phyloP scores from a whole-genome alignment of 1,140 invertebrate genomes.

The Leptinotarsa defecta region DNA sequence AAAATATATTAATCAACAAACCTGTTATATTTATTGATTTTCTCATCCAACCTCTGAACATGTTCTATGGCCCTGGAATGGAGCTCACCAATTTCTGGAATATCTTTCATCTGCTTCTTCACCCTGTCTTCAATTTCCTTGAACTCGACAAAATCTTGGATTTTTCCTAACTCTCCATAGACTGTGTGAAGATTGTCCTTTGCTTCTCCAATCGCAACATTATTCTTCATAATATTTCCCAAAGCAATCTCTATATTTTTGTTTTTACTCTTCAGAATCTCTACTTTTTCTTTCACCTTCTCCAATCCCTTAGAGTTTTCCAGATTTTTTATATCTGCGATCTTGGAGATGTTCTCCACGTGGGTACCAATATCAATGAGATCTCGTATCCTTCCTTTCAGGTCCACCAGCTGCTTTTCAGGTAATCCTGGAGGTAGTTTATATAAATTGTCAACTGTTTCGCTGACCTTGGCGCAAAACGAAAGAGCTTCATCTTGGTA shows the following conservation, averaged over 20 bases:
- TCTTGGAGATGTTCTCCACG: slow-evolving; percentile 24
- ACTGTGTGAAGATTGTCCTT: slow-evolving; percentile 18
- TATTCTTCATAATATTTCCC: slow-evolving; percentile 32
- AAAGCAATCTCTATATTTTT: slow-evolving; percentile 28
- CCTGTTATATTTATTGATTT: slow-evolving; percentile 35
- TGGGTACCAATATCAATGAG: slow-evolving; percentile 29
- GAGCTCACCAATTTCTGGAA: slow-evolving; percentile 26
- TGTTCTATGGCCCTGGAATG: slow-evolving; percentile 27
- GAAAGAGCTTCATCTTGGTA: slow-evolving; percentile 30
- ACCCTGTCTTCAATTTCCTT: slow-evolving; percentile 34
- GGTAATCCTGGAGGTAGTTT: slow-evolving; percentile 22
- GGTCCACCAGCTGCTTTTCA: slow-evolving; percentile 31
- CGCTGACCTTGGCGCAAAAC: slow-evolving; percentile 36
- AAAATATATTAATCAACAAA: slow-evolving; percentile 13
- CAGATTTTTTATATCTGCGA: slow-evolving; percentile 36
- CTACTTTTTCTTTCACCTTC: slow-evolving; percentile 27
- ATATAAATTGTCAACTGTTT: slow-evolving; percentile 36
- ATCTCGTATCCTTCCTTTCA: slow-evolving; percentile 43
- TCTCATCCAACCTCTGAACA: slow-evolving; percentile 35
- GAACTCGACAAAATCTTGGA: slow-evolving; percentile 29
- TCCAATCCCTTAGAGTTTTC: slow-evolving; percentile 29
- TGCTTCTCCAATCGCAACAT: slow-evolving; percentile 31
- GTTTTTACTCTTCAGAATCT: slow-evolving; percentile 32
- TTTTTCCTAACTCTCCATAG: slow-evolving; percentile 30
- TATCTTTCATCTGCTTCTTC: slow-evolving; percentile 23